phyloP scores from a whole-genome alignment of 2,113 vertebrate species.

The Microcebus griseorufus region DNA sequence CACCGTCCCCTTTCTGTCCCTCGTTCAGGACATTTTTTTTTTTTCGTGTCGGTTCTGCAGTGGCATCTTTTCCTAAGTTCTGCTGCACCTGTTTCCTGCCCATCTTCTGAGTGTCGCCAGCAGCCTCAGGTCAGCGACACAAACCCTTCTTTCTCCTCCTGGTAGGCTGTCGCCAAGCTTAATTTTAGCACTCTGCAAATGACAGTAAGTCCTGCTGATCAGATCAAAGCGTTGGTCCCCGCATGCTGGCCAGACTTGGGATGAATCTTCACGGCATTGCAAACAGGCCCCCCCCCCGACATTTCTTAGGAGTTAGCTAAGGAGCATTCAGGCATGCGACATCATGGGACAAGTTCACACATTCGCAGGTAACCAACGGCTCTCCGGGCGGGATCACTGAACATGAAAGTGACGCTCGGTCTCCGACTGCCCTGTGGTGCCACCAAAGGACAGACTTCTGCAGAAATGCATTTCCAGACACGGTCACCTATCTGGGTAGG shows the following conservation, averaged over 20 bases:
- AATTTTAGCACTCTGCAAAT: constrained; percentile 62
- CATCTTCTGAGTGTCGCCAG: not conserved
- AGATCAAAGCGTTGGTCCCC: constrained; percentile 59
- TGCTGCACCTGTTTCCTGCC: constrained; percentile 41
- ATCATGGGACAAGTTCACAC: constrained; percentile 1
- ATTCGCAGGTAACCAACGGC: not conserved
- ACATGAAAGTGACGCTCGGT: not conserved
- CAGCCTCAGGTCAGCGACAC: not conserved
- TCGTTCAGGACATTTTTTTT: not conserved
- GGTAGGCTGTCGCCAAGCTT: not conserved
- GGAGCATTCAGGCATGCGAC: not conserved
- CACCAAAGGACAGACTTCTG: not conserved
- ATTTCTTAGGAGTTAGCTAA: constrained; percentile 59
- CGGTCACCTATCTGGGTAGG: not conserved
- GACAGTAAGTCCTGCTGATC: constrained; percentile 38
- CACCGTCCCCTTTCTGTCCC: not conserved
- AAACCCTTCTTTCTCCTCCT: not conserved
- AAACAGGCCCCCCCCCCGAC: not conserved
- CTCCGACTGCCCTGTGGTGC: not conserved
- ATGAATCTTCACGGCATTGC: constrained; percentile 33
- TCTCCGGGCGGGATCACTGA: not conserved
- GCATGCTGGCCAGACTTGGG: not conserved
- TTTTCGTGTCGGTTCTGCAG: not conserved
- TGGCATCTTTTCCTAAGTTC: not conserved
- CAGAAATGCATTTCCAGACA: not conserved